Evolutionary conservation across 2,113 vertebrate species (phyloP), one percentile per base, ranked within the genome.

Genomic region (Albula goreensis): DNA sequence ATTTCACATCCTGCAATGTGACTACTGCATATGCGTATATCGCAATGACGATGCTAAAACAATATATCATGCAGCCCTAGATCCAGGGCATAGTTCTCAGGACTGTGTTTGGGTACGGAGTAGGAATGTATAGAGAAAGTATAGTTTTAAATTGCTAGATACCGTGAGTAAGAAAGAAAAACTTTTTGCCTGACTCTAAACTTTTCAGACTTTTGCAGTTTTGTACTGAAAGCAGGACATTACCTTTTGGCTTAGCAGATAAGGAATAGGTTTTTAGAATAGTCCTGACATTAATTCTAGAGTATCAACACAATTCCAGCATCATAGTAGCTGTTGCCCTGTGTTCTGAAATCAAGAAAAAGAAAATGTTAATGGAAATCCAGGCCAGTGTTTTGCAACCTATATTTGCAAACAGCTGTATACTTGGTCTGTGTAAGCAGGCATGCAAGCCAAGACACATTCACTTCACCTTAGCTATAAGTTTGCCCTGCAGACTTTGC

Each of bases 351-450:
- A 41, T 9, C 70, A 57, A 25, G 25, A 51, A 57, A 41, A 78
- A 57, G 52, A 25, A 53, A 74, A 50, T 63, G 22, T 15, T 50
- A 52, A 17, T 17, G 83, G 49, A 50, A 52, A 84, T 84, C 50
- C 66, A 84, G 83, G 83, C 41, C 52, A n/a, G 15, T 48, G 74
- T 48, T 19, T 85, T 80, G 31, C 31, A 41, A 41, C 31, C 74
- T 85, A 79, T 60, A 80, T 79, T 85, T 85, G 50, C 31, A 79
- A n/a, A 12, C 77, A 85, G 84, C n/a, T 79, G 77, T 70, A 22
- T 8, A 49, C 80, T 52, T 19, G 70, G 52, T 57, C 13, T 80
- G 51, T 31, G 41, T 51, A 60, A 74, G 53, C 31, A 41, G 31
- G 31, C 31, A 41, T 41, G n/a, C 41, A 49, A 56, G 53, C 7